phyloP scores from a whole-genome alignment of 2,113 vertebrate species.

The Irena cyanogastra region DNA sequence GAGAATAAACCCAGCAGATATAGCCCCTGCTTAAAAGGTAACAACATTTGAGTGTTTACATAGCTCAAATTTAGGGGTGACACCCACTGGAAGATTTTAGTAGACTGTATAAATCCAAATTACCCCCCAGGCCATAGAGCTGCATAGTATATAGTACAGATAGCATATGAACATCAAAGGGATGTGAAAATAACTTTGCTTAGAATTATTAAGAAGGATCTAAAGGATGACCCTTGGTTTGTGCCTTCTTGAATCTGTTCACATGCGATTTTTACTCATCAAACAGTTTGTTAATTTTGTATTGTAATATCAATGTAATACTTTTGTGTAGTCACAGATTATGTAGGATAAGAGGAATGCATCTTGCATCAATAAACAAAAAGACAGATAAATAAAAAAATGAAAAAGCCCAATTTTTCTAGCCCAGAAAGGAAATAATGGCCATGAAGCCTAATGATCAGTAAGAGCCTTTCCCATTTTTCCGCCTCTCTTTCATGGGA shows the following conservation, averaged over 20 bases:
- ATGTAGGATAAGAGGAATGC: background rate
- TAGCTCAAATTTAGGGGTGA: background rate
- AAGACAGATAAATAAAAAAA: background rate
- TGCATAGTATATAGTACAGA: background rate
- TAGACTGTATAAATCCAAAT: background rate
- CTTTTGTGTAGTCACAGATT: background rate
- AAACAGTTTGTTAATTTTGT: background rate
- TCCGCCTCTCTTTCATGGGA: background rate
- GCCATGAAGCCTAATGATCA: background rate
- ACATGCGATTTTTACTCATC: background rate
- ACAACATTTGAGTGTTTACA: background rate
- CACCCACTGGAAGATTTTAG: background rate
- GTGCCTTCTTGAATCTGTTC: background rate
- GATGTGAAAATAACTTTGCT: background rate
- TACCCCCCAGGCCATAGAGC: background rate
- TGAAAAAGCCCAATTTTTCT: background rate
- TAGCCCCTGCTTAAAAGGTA: background rate
- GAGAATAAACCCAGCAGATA: background rate
- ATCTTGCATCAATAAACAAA: background rate
- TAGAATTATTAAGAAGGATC: background rate
- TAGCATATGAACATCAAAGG: background rate
- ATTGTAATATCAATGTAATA: background rate
- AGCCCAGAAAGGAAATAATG: background rate
- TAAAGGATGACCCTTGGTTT: background rate
- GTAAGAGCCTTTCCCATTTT: background rate